phyloP scores from a whole-genome alignment of 2,888 invertebrate genomes.

The Nomada ferruginata region DNA sequence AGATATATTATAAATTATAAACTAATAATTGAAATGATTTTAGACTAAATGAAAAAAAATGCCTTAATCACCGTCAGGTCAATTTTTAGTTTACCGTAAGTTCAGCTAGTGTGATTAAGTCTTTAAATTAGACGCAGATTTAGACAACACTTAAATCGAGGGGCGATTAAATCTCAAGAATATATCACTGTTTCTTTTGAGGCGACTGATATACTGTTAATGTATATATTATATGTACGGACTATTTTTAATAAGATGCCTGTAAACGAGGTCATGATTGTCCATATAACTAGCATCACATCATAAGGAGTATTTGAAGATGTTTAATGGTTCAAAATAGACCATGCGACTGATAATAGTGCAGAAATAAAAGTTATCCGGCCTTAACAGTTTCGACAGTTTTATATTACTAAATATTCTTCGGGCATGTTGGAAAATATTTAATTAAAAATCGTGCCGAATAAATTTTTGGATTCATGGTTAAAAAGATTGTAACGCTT shows the following conservation, averaged over 20 bases:
- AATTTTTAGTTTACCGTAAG: slow-evolving; percentile 47
- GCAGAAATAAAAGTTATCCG: slow-evolving; percentile 10
- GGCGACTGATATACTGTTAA: slow-evolving; percentile 47
- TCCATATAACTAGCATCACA: slow-evolving; percentile 33
- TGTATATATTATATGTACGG: slow-evolving; percentile 58
- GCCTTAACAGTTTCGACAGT: slow-evolving; percentile 32
- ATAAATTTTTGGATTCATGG: neutral
- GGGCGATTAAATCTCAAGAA: slow-evolving; percentile 45
- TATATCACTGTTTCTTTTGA: slow-evolving; percentile 43
- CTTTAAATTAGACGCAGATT: slow-evolving; percentile 24
- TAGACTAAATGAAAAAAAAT: slow-evolving; percentile 19
- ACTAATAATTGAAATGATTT: slow-evolving; percentile 34
- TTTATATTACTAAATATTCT: slow-evolving; percentile 8
- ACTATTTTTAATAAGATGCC: slow-evolving; percentile 48
- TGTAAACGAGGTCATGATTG: slow-evolving; percentile 21
- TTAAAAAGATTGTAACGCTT: neutral
- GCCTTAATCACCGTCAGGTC: slow-evolving; percentile 45
- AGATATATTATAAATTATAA: slow-evolving; percentile 26
- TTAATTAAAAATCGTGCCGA: neutral
- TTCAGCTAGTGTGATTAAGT: slow-evolving; percentile 32
- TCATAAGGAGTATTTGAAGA: slow-evolving; percentile 26
- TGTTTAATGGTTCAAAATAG: slow-evolving; percentile 22
- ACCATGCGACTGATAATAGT: slow-evolving; percentile 38
- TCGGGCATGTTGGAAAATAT: neutral
- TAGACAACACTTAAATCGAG: slow-evolving; percentile 19